Evolutionary conservation across 2,113 vertebrate genomes (phyloP), one percentile per base, ranked within the genome.

Genomic region (Diadophis punctatus): DNA sequence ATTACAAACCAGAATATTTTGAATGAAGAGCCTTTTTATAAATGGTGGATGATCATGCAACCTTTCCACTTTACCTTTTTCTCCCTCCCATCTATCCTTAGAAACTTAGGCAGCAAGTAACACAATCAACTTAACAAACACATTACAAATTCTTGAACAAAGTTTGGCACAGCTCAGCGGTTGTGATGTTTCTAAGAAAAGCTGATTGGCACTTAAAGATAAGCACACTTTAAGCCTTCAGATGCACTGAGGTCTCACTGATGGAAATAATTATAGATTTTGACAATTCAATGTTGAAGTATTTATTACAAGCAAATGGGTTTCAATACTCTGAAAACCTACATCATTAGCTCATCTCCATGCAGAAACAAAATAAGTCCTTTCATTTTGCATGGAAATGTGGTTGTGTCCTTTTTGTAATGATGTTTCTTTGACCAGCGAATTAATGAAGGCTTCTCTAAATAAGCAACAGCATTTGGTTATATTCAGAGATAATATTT

Each of bases 261-360:
- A 96, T 49, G 16, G 88, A 94, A 94, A 93, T 90, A 92, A 95
- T 85, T 93, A 94, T 20, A 93, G 60, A 63, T 94, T 94, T 88
- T 46, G 43, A n/a, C 63, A 96, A 80, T 94, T 90, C 56, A 90
- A 12, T 95, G 93, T 25, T 30, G 1, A 51, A 89, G 90, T 74
- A 46, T 55, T 63, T 93, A 85, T 93, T 91, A 80, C 87, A 93
- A 12, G 49, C 55, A 89, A 87, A 90, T 16, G 3, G 94, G n/a
- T 51, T 95, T 94, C 93, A 95, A 49, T 90, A 87, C 10, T 23
- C 86, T 43, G n/a, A 87, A 86, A 94, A 94, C 88, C 22, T 91
- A 56, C 93, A 93, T 46, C 48, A 58, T 87, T 86, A 74, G n/a
- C 53, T 87, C 91, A 48, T 89, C 23, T 23, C 52, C 90, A 90